Evolutionary conservation across 2,888 invertebrate genomes (phyloP), one percentile per base, ranked within the genome.

Genomic region (Reticulitermes lucifugus): DNA sequence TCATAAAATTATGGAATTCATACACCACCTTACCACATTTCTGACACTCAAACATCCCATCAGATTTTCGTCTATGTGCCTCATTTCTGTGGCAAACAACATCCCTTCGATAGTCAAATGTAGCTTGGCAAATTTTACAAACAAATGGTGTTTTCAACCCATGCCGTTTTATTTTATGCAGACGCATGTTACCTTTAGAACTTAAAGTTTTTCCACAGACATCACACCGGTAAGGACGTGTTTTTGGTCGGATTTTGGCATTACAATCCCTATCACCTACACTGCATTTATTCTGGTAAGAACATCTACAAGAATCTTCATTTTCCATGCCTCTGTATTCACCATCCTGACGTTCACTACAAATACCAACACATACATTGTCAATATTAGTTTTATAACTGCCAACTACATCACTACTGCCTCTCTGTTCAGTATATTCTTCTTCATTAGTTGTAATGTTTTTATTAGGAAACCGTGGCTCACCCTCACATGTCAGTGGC

Each of bases 161-260:
- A 35, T 84, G 84, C 35, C 70, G 59, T 43, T 80, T 84, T 46
- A 84, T 79, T 60, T 86, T 86, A 65, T 86, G 86, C 21, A 83
- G 83, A 21, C 84, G 79, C 79, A 86, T 46, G 29, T 84, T 83
- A 60, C 84, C 82, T 41, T 83, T 59, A n/a, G 82, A 83, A 43
- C 82, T 85, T n/a, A 84, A 80, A 18, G 60, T 29, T 46, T 73
- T 82, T 60, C 79, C 55, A 75, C 84, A 86, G n/a, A 84, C 22
- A 60, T 85, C 85, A 85, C 86, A 86, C n/a, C 80, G 35, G 25
- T 65, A 9, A 65, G 65, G 65, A n/a, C 65, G 25, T 65, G 65
- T 59, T 25, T 59, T 80, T 60, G 55, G 25, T 41, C 46, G n/a
- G 79, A 18, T 18, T 55, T 55, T 55, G 18, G 5, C 55, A 14